Evolutionary conservation across 2,888 invertebrate genomes (phyloP), one percentile per base, ranked within the genome.

Genomic region (Ennomos erosarius): DNA sequence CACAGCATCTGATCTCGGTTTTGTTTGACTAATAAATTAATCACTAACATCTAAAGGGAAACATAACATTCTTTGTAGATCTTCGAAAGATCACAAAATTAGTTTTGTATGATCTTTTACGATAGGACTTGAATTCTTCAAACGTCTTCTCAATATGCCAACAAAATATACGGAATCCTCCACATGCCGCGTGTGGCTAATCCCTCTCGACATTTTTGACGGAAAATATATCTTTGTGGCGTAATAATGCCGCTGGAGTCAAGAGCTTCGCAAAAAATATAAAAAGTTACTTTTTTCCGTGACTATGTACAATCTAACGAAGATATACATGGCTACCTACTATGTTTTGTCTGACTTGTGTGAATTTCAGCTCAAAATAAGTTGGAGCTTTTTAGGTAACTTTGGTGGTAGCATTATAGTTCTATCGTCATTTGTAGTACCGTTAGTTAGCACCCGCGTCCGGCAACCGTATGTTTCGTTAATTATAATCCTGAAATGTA

Each of bases 221-320:
- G 45, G 50, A 36, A 57, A 62, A 64, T 60, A 47, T 64, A 57
- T 61, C 64, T 64, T 67, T 67, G 65, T 67, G 59, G 63, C 47
- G 64, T 50, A 46, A 59, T 52, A 50, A 55, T 48, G 55, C 55
- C 55, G 54, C 43, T 48, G 10, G 39, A 12, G 46, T 54, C 53
- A 56, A 60, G 59, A 48, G 47, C 51, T 49, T 55, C 47, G 55
- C 49, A 53, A 63, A 46, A 55, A 59, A 57, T 56, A 48, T 52
- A 58, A 37, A 62, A 62, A 36, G 57, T 55, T 55, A 51, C 53
- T 34, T 55, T 47, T 50, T 40, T 8, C 38, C n/a, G 42, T 45
- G 46, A 42, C 36, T 35, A 0, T 36, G 37, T 45, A 50, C 40
- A 33, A 9, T 37, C 34, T 9, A n/a, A 16, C 26, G 12, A 35